Base-by-base conservation (phyloP, 2,888 invertebrate genomes). In the Dryococelus australis region DNA sequence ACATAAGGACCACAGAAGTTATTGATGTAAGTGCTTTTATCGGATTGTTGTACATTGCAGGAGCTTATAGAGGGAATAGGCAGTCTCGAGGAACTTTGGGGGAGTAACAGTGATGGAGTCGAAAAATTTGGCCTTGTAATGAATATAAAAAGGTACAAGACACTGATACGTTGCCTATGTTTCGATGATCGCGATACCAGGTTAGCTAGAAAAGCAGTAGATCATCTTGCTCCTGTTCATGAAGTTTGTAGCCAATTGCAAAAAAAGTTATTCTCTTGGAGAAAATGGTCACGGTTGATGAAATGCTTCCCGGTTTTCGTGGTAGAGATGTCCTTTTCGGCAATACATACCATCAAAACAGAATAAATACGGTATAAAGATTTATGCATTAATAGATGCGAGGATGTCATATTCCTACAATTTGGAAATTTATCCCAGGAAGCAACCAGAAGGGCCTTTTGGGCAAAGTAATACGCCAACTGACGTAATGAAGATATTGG, bases 281-380 rank as follows among this genome's bases (percentile, higher is more conserved):
- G 47, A 47, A 47, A 47, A 47, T 47, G n/a, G 47, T 47, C 47
- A 47, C 47, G 12, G 12, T 47, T 47, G 47, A 47, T 12, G 88
- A 90, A 80, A 88, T 84, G 86, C 86, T 89, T 86, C 88, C 88
- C 84, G 89, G 85, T 78, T 90, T 90, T 87, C 84, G 89, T 78
- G 89, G 90, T 28, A 80, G 88, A 8, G 90, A n/a, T n/a, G 90
- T 87, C 28, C 86, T 47, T 90, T 90, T 89, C 86, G 90, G 43
- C 90, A 91, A 88, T 92, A 91, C 87, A 91, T 91, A n/a, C 90
- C 91, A n/a, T 90, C 90, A 53, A 90, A 91, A 88, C 90, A 90
- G 28, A 89, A 89, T 2, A 91, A 90, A 85, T 91, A 91, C 88
- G 90, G 90, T 0, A 89, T 91, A 13, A 91, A 91, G 89, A 88